phyloP scores from a whole-genome alignment of 2,888 invertebrate species.

The Lordiphosa andalusiaca region DNA sequence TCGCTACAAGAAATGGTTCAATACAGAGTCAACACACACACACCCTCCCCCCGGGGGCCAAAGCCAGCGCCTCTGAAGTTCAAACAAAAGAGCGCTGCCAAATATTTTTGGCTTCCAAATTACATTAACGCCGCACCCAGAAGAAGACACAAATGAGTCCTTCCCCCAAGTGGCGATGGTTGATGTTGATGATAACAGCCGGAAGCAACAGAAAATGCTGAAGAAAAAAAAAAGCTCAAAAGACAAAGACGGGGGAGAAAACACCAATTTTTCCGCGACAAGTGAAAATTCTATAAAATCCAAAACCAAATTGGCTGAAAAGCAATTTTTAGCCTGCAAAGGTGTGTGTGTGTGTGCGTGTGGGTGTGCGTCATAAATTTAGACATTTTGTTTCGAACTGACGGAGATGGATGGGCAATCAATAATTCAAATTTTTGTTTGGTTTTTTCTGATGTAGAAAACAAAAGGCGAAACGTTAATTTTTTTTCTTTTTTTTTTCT shows the following conservation, averaged over 20 bases:
- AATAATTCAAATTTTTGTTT: constrained; percentile 71
- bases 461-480: constrained; percentile 5
- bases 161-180: constrained; percentile 62
- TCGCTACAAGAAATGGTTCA: constrained; percentile 63
- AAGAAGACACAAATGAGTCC: constrained; percentile 21
- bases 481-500: no score
- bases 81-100: constrained; percentile 57
- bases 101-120: constrained; percentile 54
- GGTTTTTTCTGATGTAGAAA: constrained; percentile 29
- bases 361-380: constrained; percentile 57
- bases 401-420: constrained; percentile 43
- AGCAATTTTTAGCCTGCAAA: constrained; percentile 47
- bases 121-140: constrained; percentile 67
- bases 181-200: constrained; percentile 73
- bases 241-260: constrained; percentile 52
- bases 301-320: constrained; percentile 61
- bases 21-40: constrained; percentile 61
- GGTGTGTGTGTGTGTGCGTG: constrained; percentile 38
- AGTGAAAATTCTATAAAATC: constrained; percentile 45
- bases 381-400: constrained; percentile 40
- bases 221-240: constrained; percentile 38
- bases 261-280: constrained; percentile 31
- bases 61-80: constrained; percentile 37
- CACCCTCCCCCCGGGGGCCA: constrained; percentile 7
- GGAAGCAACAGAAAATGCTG: constrained; percentile 55